These are phyloP conservation scores for Anser brachyrhynchus DNA, from an alignment of 2,113 vertebrate species.

Conservation along the genomic window DNA sequence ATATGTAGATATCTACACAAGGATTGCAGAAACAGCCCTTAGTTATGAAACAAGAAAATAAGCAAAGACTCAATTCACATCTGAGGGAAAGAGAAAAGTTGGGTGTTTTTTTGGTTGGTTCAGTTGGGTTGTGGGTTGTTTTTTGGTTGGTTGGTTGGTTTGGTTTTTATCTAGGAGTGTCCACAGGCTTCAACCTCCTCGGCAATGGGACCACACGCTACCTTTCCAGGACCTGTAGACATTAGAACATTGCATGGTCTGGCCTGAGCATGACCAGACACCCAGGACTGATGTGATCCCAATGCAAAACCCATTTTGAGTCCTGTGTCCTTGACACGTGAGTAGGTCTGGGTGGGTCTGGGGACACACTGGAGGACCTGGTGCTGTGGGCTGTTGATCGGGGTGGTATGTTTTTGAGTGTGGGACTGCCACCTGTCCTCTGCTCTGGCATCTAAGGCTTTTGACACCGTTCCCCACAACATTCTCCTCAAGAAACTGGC, in stretches of 20 bases:
- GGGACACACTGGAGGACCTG: neutral
- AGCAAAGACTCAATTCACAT: slow-evolving; percentile 1
- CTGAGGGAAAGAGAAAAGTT: neutral
- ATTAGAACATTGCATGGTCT: neutral
- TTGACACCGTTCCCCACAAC: too few species aligned
- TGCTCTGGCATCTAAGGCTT: neutral
- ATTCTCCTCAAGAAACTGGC: too few species aligned
- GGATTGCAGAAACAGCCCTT: neutral
- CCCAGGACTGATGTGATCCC: neutral
- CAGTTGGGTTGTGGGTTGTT: too few species aligned
- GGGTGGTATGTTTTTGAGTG: neutral
- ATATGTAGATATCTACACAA: neutral
- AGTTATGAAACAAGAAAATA: neutral
- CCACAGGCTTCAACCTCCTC: neutral
- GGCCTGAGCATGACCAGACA: neutral
- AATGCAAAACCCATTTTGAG: neutral
- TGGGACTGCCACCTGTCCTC: neutral
- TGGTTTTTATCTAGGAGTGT: neutral
- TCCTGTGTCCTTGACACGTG: neutral
- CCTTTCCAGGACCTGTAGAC: neutral
- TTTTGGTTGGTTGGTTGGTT: too few species aligned
- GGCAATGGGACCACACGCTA: neutral
- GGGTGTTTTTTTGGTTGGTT: too few species aligned
- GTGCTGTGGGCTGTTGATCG: neutral
- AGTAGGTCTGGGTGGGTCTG: neutral